Conservation (phyloP, 2,113 vertebrate genomes). For the Paracanthobrama guichenoti region DNA sequence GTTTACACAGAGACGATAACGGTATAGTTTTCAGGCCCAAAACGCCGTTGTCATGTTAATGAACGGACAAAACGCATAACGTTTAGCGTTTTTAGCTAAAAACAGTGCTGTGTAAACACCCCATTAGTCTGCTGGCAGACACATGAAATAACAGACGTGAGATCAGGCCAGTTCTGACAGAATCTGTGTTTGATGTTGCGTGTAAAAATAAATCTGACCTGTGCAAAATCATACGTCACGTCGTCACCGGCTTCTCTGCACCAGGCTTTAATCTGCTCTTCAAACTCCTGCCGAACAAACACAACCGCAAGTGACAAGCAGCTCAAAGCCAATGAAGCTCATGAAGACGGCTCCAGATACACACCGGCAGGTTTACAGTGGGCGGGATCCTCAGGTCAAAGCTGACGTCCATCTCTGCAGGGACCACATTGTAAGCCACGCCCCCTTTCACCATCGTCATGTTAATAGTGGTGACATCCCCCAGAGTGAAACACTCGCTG, state of each 20-base stretch:
- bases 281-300: slow-evolving; percentile 46
- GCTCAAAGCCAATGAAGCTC: not conserved
- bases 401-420: slow-evolving; percentile 82
- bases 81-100: too few relatives aligned
- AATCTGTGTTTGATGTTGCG: not conserved
- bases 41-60: too few relatives aligned
- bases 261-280: slow-evolving; percentile 86
- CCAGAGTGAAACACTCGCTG: slow-evolving; percentile 74
- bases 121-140: not conserved
- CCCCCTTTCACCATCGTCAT: slow-evolving; percentile 71
- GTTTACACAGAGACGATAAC: too few relatives aligned
- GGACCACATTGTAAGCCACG: slow-evolving; percentile 81
- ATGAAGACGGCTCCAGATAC: not conserved
- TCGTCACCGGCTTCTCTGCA: slow-evolving; percentile 87
- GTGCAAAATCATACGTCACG: slow-evolving; percentile 85
- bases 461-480: slow-evolving; percentile 79
- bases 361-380: slow-evolving; percentile 87
- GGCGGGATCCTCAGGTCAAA: slow-evolving; percentile 94
- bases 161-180: not conserved
- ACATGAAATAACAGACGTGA: not conserved
- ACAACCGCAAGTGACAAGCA: not conserved
- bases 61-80: too few relatives aligned
- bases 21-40: too few relatives aligned
- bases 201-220: slow-evolving; percentile 75
- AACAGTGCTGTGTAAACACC: too few relatives aligned